Percentiles rank a stretch among this genome's conserved stretches.
phyloP scores from a whole-genome alignment of 2,888 invertebrate genomes.

The Drosophila borborema region DNA sequence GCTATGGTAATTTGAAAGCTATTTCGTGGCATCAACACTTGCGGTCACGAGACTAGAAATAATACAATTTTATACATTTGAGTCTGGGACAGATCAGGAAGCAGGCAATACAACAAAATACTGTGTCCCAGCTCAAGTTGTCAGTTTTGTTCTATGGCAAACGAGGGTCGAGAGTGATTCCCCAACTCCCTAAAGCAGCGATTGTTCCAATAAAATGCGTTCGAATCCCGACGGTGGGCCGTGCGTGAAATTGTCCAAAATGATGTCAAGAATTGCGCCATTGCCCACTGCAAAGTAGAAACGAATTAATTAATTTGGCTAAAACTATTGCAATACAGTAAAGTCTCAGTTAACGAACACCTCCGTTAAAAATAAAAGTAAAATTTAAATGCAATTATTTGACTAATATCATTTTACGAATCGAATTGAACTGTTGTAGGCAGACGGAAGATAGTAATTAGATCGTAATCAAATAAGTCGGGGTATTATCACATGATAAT shows the following conservation, averaged over 20 bases:
- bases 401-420: too few species aligned
- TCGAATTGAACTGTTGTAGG: too few species aligned
- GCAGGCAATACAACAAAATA: not conserved
- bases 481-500: too few species aligned
- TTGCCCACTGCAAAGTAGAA: slow-evolving; percentile 93
- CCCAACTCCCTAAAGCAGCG: slow-evolving; percentile 94
- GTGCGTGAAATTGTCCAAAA: slow-evolving; percentile 95
- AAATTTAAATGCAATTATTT: too few species aligned
- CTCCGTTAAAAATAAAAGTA: too few species aligned
- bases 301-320: too few species aligned
- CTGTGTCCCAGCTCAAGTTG: slow-evolving; percentile 2
- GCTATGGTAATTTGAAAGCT: slow-evolving; percentile 9
- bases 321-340: not conserved
- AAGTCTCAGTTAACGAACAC: not conserved
- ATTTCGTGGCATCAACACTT: slow-evolving; percentile 4
- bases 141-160: slow-evolving; percentile 39
- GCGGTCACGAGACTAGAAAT: slow-evolving; percentile 56
- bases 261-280: slow-evolving; percentile 98
- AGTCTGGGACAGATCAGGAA: slow-evolving; percentile 16
- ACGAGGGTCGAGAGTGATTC: not conserved
- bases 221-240: slow-evolving; percentile 95
- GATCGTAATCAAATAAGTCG: too few species aligned
- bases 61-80: slow-evolving; percentile 46
- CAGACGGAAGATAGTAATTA: too few species aligned
- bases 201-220: slow-evolving; percentile 98